Conservation (phyloP, 2,888 invertebrate genomes). For the Phaedon cochleariae region DNA sequence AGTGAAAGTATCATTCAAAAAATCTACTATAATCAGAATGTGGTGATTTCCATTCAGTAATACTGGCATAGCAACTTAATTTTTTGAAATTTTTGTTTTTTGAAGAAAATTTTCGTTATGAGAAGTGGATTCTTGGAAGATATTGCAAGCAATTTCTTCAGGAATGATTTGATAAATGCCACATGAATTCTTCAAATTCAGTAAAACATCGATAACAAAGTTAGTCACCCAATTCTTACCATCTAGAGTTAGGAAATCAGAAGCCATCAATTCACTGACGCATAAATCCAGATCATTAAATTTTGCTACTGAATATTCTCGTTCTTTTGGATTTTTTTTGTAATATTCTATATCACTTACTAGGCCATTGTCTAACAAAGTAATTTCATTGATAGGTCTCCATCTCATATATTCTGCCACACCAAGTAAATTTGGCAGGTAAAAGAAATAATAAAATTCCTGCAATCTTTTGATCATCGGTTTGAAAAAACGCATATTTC, state of each 20-base stretch:
- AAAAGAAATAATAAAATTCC: background rate
- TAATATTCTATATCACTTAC: background rate
- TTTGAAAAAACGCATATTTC: background rate
- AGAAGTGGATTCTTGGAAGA: background rate
- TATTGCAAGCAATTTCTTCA: background rate
- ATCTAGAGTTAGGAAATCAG: background rate
- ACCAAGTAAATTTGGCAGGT: background rate
- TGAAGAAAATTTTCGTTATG: background rate
- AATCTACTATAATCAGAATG: background rate
- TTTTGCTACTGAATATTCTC: background rate
- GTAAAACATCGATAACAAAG: background rate
- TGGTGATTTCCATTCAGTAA: background rate
- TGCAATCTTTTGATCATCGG: background rate
- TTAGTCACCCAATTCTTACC: background rate
- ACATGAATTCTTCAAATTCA: background rate
- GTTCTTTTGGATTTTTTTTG: background rate
- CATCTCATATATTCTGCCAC: background rate
- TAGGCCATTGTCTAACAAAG: background rate
- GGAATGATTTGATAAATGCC: background rate
- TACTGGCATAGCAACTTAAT: background rate
- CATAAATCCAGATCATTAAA: background rate
- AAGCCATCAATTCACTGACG: background rate
- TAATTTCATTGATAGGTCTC: background rate
- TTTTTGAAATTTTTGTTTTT: background rate
- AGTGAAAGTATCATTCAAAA: background rate